Evolutionary conservation across 2,113 vertebrate species (phyloP).

Genomic region (Odontophorus gujanensis): DNA sequence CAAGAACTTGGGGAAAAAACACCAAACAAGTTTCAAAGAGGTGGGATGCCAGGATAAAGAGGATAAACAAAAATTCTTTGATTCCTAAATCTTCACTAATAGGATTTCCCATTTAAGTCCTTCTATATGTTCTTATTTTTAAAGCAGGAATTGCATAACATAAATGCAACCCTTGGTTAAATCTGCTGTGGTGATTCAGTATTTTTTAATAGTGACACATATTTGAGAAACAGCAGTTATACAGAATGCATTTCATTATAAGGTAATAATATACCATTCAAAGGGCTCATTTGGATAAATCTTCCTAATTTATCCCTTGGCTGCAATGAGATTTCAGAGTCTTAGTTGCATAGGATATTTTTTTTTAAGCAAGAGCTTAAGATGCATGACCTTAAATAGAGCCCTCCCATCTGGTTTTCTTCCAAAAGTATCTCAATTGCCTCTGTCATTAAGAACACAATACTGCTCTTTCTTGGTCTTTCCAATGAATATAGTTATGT

Average conservation of each 20-base stretch:
- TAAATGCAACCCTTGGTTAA: slow-evolving; percentile 44
- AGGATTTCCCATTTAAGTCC: slow-evolving; percentile 40
- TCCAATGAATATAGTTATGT: slow-evolving; percentile 62
- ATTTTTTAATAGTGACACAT: slow-evolving; percentile 20
- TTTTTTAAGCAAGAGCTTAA: slow-evolving; percentile 63
- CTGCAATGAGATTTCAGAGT: slow-evolving; percentile 62
- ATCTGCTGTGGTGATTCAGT: slow-evolving; percentile 23
- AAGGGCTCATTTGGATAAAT: slow-evolving; percentile 3
- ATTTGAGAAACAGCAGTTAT: slow-evolving; percentile 11
- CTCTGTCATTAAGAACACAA: slow-evolving; percentile 64
- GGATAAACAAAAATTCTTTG: slow-evolving; percentile 46
- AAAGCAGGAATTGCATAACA: slow-evolving; percentile 46
- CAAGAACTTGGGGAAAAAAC: neutral
- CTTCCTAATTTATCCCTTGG: slow-evolving; percentile 44
- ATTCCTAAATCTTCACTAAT: slow-evolving; percentile 34
- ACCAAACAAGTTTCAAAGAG: neutral
- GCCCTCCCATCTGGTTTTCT: slow-evolving; percentile 63
- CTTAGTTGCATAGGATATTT: slow-evolving; percentile 46
- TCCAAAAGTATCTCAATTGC: slow-evolving; percentile 62
- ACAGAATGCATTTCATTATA: slow-evolving; percentile 17
- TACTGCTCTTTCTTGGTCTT: slow-evolving; percentile 66
- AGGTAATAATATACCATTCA: neutral
- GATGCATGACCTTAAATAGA: slow-evolving; percentile 64
- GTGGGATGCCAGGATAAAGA: neutral
- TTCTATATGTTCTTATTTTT: slow-evolving; percentile 55